Conservation (phyloP, 2,888 invertebrate species). For the Drosophila subquinaria region DNA sequence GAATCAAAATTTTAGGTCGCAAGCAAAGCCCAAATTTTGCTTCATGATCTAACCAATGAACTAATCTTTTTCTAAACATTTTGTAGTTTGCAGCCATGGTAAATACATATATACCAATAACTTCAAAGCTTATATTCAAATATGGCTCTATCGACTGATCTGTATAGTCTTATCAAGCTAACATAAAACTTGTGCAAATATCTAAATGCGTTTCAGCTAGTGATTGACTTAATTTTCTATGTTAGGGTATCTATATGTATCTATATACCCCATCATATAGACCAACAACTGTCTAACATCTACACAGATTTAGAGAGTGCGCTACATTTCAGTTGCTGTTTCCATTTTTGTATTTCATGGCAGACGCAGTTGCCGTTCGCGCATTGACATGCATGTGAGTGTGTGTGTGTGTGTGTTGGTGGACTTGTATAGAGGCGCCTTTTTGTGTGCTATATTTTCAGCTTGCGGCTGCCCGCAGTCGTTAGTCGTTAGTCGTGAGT, state of each 20-base stretch:
- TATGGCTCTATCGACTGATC: too few species aligned
- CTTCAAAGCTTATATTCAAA: too few species aligned
- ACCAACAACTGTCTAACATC: constrained; percentile 16
- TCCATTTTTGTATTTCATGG: constrained; percentile 25
- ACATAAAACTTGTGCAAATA: too few species aligned
- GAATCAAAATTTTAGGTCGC: too few species aligned
- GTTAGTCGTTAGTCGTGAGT: constrained; percentile 37
- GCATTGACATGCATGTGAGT: constrained; percentile 33
- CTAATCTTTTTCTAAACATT: too few species aligned
- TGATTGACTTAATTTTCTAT: neutral
- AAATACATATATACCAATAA: too few species aligned
- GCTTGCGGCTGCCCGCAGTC: constrained; percentile 59
- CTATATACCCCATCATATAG: constrained; percentile 1
- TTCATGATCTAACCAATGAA: too few species aligned
- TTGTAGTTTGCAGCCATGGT: too few species aligned
- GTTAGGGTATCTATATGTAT: constrained; percentile 19
- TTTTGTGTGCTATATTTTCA: constrained; percentile 37
- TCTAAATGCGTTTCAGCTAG: neutral
- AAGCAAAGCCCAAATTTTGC: too few species aligned
- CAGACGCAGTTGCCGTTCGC: constrained; percentile 46
- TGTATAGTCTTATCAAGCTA: too few species aligned
- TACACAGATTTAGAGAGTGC: constrained; percentile 40
- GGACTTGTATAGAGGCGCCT: constrained; percentile 18
- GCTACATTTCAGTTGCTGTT: constrained; percentile 40
- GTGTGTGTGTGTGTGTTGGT: neutral